Evolutionary conservation across 2,113 vertebrate genomes (phyloP).

Genomic region (Paracanthobrama guichenoti): DNA sequence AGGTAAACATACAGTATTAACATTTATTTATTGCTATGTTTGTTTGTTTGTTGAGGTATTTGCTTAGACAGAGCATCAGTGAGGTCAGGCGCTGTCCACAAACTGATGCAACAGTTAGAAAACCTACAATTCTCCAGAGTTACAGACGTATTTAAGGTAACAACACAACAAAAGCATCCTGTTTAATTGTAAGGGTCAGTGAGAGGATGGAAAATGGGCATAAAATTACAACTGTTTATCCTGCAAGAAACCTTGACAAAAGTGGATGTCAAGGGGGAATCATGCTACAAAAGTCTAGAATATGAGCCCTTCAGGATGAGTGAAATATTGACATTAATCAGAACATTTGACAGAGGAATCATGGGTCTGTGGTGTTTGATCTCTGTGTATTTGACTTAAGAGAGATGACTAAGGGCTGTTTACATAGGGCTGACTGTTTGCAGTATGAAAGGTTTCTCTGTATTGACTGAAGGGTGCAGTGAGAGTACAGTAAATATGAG

Average conservation of each 20-base stretch:
- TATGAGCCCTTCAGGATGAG: background rate
- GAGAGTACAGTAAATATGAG: slow-evolving; percentile 45
- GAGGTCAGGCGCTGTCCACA: background rate
- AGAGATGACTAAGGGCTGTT: background rate
- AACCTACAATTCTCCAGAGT: slow-evolving; percentile 3
- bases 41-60: no score
- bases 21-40: no score
- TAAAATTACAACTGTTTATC: background rate
- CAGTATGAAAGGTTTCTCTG: slow-evolving; percentile 18
- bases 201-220: background rate
- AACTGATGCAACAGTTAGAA: background rate
- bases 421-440: background rate
- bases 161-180: background rate
- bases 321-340: slow-evolving; percentile 1
- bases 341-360: background rate
- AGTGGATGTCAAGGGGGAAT: background rate
- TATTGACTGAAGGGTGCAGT: slow-evolving; percentile 16
- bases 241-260: background rate
- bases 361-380: background rate
- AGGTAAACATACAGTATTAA: no score
- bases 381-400: slow-evolving; percentile 2
- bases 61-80: background rate
- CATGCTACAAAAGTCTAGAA: background rate
- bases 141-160: background rate
- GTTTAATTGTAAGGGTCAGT: background rate